These are phyloP conservation scores for Columba janthina DNA, from an alignment of 2,113 vertebrate genomes.

Conservation along the genomic window DNA sequence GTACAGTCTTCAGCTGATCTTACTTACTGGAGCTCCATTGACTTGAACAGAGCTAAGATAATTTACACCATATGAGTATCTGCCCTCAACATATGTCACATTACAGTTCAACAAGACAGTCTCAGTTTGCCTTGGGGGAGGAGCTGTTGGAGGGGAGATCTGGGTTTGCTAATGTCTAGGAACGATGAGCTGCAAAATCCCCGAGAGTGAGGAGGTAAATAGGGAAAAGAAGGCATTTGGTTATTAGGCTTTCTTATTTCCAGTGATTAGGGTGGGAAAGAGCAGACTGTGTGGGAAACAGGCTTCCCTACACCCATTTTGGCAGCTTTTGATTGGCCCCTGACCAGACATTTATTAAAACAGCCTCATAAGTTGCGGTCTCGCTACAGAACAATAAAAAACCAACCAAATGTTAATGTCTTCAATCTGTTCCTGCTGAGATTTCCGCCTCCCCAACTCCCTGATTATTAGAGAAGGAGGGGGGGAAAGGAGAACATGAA, in stretches of 20 bases:
- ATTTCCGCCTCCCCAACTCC: slow-evolving; percentile 47
- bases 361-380: slow-evolving; percentile 77
- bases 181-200: background rate
- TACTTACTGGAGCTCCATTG: background rate
- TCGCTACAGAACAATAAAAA: slow-evolving; percentile 82
- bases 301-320: slow-evolving; percentile 71
- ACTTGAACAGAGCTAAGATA: background rate
- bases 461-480: slow-evolving; percentile 26
- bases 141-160: background rate
- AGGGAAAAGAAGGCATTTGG: slow-evolving; percentile 27
- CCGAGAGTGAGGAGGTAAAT: slow-evolving; percentile 49
- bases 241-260: slow-evolving; percentile 54
- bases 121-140: background rate
- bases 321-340: slow-evolving; percentile 77
- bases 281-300: slow-evolving; percentile 79
- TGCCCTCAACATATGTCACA: slow-evolving; percentile 16
- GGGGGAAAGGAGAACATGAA: rapidly evolving
- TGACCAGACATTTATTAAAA: slow-evolving; percentile 81
- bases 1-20: background rate
- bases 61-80: slow-evolving; percentile 36
- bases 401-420: slow-evolving; percentile 81
- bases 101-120: slow-evolving; percentile 8
- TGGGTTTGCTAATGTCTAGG: slow-evolving; percentile 14
- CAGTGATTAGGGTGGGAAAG: slow-evolving; percentile 73
- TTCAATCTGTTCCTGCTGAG: slow-evolving; percentile 79